A percentile compares a stretch with the other conserved stretches of the same genome.
Conservation (phyloP, 2,797 vertebrate species). For the Periophthalmus magnuspinnatus region DNA sequence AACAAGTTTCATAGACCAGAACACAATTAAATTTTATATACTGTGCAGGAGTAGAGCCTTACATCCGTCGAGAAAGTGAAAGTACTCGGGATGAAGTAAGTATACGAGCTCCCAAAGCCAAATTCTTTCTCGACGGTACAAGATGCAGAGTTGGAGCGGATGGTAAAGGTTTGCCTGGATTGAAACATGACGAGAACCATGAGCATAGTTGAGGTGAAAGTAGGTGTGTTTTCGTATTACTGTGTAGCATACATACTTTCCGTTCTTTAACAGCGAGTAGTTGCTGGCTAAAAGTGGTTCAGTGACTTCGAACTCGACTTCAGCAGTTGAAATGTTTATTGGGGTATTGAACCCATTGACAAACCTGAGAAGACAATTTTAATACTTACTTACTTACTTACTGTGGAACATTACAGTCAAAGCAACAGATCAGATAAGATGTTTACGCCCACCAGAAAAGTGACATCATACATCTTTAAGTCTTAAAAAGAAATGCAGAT, state of each 20-base stretch:
- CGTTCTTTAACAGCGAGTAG: conserved; percentile 69
- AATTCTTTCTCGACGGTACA: conserved; percentile 69
- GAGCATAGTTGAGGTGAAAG: neutral
- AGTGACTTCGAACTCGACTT: conserved; percentile 32
- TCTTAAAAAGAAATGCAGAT: neutral
- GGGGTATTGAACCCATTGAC: conserved; percentile 64
- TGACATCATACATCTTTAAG: too few species aligned
- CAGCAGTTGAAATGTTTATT: conserved; percentile 65
- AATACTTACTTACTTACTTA: neutral
- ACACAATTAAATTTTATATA: neutral
- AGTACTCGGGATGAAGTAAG: conserved; percentile 73
- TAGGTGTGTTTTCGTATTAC: too few species aligned
- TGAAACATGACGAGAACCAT: conserved; percentile 6
- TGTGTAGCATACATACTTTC: conserved; percentile 74
- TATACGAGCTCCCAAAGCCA: conserved; percentile 85
- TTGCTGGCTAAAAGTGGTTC: conserved; percentile 54
- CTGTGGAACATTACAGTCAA: too few species aligned
- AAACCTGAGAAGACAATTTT: conserved; percentile 52
- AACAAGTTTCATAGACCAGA: conserved; percentile 1
- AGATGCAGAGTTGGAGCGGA: neutral
- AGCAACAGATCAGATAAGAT: too few species aligned
- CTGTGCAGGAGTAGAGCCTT: conserved; percentile 31
- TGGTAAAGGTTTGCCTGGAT: conserved; percentile 53
- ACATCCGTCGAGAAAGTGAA: conserved; percentile 58
- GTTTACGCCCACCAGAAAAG: too few species aligned